Evolutionary conservation across 2,888 invertebrate species (phyloP).

Genomic region (Drosophila melanosoma): DNA sequence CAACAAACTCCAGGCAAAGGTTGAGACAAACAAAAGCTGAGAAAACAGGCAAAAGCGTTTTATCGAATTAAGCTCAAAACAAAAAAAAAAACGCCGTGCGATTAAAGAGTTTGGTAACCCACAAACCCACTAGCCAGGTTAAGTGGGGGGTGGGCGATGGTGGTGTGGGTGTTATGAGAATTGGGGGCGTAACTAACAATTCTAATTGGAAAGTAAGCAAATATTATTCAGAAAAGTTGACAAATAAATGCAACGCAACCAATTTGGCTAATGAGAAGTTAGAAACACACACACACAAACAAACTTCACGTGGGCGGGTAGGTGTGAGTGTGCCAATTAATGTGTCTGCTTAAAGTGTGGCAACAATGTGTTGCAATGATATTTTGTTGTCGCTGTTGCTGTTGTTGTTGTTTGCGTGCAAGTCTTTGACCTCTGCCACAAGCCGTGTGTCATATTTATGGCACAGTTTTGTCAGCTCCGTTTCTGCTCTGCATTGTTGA

Average conservation of each 20-base stretch:
- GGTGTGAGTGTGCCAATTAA: conserved; percentile 8
- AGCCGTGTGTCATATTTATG: conserved; percentile 33
- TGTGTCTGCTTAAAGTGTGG: conserved; percentile 8
- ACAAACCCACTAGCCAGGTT: conserved; percentile 53
- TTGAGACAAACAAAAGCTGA: conserved; percentile 4
- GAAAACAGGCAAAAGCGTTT: conserved; percentile 38
- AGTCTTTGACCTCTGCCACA: conserved; percentile 52
- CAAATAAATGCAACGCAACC: conserved; percentile 32
- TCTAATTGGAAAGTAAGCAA: conserved; percentile 41
- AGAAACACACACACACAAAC: conserved; percentile 3
- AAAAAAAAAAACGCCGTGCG: conserved; percentile 66
- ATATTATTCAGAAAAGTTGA: conserved; percentile 40
- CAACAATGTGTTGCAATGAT: conserved; percentile 28
- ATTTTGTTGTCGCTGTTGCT: conserved; percentile 1
- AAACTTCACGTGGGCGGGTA: conserved; percentile 9
- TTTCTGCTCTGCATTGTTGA: background rate
- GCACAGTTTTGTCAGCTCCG: conserved; percentile 31
- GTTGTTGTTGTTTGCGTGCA: conserved; percentile 16
- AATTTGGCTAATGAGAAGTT: conserved; percentile 13
- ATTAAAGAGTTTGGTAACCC: conserved; percentile 68
- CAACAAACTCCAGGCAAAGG: conserved; percentile 65
- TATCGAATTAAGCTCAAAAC: conserved; percentile 70
- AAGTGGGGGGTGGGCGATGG: conserved; percentile 5
- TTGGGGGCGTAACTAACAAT: conserved; percentile 5
- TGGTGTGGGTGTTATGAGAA: background rate